phyloP scores from a whole-genome alignment of 2,888 invertebrate species.

The Chrysopilus asiliformis region DNA sequence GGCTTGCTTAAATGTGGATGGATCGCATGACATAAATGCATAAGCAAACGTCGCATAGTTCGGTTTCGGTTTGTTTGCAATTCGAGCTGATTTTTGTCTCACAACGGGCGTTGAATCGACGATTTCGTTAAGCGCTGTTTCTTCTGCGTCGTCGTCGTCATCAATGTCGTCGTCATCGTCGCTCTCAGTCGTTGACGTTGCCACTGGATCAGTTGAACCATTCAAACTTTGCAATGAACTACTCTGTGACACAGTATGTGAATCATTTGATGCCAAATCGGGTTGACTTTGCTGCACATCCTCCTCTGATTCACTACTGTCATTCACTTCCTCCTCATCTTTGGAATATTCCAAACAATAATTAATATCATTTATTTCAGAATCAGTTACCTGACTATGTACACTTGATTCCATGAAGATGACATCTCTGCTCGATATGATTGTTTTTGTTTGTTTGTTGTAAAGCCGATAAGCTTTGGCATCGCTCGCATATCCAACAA shows the following conservation, averaged over 20 bases:
- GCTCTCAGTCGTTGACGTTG: neutral
- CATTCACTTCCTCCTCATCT: neutral
- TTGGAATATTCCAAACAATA: conserved; percentile 1
- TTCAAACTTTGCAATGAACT: too few relatives aligned
- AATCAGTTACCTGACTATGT: neutral
- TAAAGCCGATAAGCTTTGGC: conserved; percentile 3
- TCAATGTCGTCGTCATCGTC: neutral
- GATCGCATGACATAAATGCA: neutral
- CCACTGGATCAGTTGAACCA: neutral
- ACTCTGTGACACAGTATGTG: too few relatives aligned
- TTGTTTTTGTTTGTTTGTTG: neutral
- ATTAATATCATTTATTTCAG: conserved; percentile 1
- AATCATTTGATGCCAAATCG: too few relatives aligned
- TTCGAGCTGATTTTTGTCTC: neutral
- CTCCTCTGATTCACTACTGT: too few relatives aligned
- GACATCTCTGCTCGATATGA: conserved; percentile 5
- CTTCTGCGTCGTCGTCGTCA: neutral
- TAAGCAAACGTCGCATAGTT: conserved; percentile 1
- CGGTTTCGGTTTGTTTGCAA: neutral
- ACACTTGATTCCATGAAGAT: conserved; percentile 4
- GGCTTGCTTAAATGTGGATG: neutral
- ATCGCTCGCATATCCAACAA: conserved; percentile 1
- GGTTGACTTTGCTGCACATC: too few relatives aligned
- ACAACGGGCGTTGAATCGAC: neutral
- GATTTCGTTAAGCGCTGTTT: neutral